Conservation (phyloP, 2,888 invertebrate genomes). For the Ptychoptera contaminata region DNA sequence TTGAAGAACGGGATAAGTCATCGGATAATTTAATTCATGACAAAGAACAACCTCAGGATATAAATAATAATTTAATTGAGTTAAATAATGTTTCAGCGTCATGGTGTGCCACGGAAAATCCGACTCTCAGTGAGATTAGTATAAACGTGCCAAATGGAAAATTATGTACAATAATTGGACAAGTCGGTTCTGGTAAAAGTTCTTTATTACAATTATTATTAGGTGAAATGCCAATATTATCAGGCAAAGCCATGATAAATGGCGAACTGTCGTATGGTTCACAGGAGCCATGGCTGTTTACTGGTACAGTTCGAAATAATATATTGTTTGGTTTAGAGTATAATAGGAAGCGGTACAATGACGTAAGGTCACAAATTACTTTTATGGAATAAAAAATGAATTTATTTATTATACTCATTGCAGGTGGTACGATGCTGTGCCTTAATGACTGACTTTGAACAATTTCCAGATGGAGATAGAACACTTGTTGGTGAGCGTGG, state of each 20-base stretch:
- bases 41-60: no score
- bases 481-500: conserved; percentile 68
- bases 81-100: conserved; percentile 32
- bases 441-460: conserved; percentile 36
- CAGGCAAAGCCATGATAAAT: conserved; percentile 34
- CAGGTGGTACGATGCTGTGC: conserved; percentile 33
- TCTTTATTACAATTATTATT: conserved; percentile 38
- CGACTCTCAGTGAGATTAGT: conserved; percentile 39
- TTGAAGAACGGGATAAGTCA: conserved; percentile 32
- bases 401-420: no score
- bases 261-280: conserved; percentile 44
- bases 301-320: conserved; percentile 48
- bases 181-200: conserved; percentile 72
- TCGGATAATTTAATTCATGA: conserved; percentile 21
- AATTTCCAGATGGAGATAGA: conserved; percentile 41
- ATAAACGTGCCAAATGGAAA: conserved; percentile 43
- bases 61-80: conserved; percentile 16
- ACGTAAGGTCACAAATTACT: conserved; percentile 3
- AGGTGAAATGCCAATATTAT: conserved; percentile 38
- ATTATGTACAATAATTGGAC: conserved; percentile 68
- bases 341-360: conserved; percentile 43
- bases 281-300: conserved; percentile 56
- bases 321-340: conserved; percentile 56
- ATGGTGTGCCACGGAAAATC: conserved; percentile 32
- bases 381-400: no score